Conservation (phyloP, 2,888 invertebrate species). For the Thelaira solivaga region DNA sequence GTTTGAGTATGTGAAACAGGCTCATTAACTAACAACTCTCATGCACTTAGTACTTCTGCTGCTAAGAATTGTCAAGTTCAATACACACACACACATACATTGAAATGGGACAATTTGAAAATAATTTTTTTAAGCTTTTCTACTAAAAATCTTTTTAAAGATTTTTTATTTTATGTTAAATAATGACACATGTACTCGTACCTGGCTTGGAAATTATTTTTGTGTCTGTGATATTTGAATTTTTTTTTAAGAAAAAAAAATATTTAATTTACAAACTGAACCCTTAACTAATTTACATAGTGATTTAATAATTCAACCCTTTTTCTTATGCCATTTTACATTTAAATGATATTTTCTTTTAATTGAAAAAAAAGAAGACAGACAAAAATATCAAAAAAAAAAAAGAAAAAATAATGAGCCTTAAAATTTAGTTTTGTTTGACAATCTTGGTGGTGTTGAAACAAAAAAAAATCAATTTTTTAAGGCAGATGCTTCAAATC, state of each 20-base stretch:
- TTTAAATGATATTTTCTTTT: conserved; percentile 40
- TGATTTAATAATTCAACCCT: conserved; percentile 55
- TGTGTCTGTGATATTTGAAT: neutral
- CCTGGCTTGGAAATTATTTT: conserved; percentile 23
- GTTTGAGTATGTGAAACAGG: neutral
- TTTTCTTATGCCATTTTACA: neutral
- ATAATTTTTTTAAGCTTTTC: conserved; percentile 14
- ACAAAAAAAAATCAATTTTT: neutral
- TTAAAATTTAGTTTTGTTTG: no score
- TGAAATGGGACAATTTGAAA: conserved; percentile 37
- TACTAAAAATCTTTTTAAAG: conserved; percentile 41
- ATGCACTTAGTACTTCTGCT: no score
- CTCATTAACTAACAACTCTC: conserved; percentile 47
- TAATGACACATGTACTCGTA: conserved; percentile 58
- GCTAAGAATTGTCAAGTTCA: conserved; percentile 39
- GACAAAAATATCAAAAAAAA: neutral
- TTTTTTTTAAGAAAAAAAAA: neutral
- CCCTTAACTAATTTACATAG: conserved; percentile 57
- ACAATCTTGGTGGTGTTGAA: neutral
- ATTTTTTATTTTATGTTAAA: conserved; percentile 58
- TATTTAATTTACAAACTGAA: conserved; percentile 20
- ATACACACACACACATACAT: no score
- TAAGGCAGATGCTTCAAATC: conserved; percentile 13
- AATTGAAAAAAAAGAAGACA: neutral
- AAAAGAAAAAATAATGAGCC: no score